Evolutionary conservation across 1,140 invertebrate species (phyloP), one percentile per base, ranked within the genome.

Genomic region (Pogonomyrmex barbatus): DNA sequence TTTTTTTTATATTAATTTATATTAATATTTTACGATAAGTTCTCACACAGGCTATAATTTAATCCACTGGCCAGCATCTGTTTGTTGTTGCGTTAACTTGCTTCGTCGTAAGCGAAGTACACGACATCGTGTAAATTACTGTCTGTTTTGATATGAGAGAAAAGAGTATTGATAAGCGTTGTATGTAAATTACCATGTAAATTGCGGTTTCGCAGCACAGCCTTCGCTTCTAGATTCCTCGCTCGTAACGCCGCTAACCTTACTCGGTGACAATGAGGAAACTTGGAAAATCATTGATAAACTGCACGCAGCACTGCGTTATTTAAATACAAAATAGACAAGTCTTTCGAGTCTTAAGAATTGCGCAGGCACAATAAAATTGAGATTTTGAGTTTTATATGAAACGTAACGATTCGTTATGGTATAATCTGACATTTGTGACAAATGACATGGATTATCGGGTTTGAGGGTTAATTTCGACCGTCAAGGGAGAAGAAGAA

Each of bases 181-280:
- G 24, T 30, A 68, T 42, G 24, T 45, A 24, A 73, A 73, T 62
- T 83, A 75, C 70, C 50, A 3, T 39, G 17, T 36, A 4, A 73
- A 36, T 73, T 73, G 24, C 24, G 24, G 10, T 47, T 30, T 54
- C 47, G 50, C 1, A 58, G 17, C n/a, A 14, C 36, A 36, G 5
- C 6, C 0, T 1, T 2, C 0, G 17, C 12, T n/a, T 58, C 33
- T 10, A 33, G 0, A 52, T 33, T 39, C 10, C 36, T 67, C 10
- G 14, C 60, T 52, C 10, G 52, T 58, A 63, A 78, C 5, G 17
- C 24, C 47, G 39, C 39, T 73, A 73, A 73, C 42, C 42, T 71
- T n/a, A 71, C 36, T 45, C 47, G 30, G 1, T 81, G 17, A 71
- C 39, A 14, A 47, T 14, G 10, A 33, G 4, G 17, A 4, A 10